Percentiles rank a stretch among this genome's conserved stretches.
These are phyloP conservation scores for Ia io DNA, from an alignment of 2,113 vertebrate species.

Conservation along the genomic window DNA sequence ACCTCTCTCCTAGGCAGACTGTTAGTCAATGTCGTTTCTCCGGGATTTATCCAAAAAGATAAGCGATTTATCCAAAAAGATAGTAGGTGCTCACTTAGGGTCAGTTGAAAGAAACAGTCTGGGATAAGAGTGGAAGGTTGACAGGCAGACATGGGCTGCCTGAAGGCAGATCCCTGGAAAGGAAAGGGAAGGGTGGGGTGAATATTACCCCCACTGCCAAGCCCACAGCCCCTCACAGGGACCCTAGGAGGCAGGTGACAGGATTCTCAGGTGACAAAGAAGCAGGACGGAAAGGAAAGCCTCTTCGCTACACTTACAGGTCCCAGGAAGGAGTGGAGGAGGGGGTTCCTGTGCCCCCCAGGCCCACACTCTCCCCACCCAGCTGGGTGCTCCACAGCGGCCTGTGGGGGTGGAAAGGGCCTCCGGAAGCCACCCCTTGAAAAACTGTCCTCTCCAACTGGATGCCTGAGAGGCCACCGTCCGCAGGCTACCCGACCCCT, in stretches of 20 bases:
- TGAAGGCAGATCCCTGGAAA: background rate
- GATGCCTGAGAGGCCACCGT: background rate
- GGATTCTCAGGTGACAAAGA: background rate
- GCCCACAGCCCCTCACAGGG: background rate
- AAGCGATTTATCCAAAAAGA: background rate
- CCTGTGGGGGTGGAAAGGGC: background rate
- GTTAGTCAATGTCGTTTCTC: background rate
- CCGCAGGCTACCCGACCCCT: background rate
- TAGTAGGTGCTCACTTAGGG: background rate
- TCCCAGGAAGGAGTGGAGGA: background rate
- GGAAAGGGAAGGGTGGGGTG: background rate
- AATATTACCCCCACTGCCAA: too few relatives aligned
- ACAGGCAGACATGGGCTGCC: background rate
- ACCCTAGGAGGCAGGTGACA: background rate
- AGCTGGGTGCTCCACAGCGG: background rate
- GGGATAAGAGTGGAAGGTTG: background rate
- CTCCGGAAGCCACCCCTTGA: background rate
- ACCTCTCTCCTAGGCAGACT: background rate
- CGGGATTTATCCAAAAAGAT: background rate
- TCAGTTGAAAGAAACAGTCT: background rate
- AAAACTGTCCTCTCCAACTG: background rate
- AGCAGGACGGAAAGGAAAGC: background rate
- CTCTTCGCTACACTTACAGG: background rate
- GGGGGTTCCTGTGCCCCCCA: background rate
- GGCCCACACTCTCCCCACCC: background rate